These are phyloP conservation scores for Euphydryas editha DNA, from an alignment of 2,888 invertebrate species.

Conservation along the genomic window DNA sequence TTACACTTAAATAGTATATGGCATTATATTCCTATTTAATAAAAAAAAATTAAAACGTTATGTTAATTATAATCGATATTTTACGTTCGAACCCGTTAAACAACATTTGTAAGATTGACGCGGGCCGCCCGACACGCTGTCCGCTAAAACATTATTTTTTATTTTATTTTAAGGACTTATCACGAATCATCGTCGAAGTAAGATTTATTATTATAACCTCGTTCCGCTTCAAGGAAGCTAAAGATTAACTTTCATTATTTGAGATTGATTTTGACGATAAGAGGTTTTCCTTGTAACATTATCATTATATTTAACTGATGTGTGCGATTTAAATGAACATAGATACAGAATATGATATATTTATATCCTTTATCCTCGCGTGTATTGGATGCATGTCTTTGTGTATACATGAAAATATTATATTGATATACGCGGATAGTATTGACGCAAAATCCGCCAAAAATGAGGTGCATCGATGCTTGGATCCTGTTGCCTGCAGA, in stretches of 20 bases:
- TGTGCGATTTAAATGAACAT: background rate
- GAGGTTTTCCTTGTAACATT: conserved; percentile 18
- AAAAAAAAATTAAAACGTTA: background rate
- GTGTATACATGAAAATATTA: too few species aligned
- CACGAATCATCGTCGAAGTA: conserved; percentile 52
- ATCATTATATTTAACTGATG: background rate
- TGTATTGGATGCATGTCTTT: too few species aligned
- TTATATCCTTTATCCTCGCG: too few species aligned
- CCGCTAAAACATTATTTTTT: conserved; percentile 43
- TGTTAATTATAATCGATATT: conserved; percentile 31
- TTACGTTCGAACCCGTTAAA: conserved; percentile 33
- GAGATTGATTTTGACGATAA: conserved; percentile 32
- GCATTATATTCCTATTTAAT: too few species aligned
- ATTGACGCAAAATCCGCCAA: too few species aligned
- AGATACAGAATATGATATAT: background rate
- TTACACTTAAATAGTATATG: too few species aligned
- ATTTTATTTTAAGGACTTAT: conserved; percentile 49
- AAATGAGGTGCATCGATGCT: too few species aligned
- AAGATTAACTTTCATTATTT: conserved; percentile 29
- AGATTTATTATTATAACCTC: conserved; percentile 60
- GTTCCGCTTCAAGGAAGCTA: conserved; percentile 55
- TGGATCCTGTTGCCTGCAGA: too few species aligned
- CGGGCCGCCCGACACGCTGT: conserved; percentile 49
- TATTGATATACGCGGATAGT: too few species aligned
- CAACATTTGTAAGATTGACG: conserved; percentile 61